Conservation (phyloP, 2,888 invertebrate species). For the Drosophila percnosoma region DNA sequence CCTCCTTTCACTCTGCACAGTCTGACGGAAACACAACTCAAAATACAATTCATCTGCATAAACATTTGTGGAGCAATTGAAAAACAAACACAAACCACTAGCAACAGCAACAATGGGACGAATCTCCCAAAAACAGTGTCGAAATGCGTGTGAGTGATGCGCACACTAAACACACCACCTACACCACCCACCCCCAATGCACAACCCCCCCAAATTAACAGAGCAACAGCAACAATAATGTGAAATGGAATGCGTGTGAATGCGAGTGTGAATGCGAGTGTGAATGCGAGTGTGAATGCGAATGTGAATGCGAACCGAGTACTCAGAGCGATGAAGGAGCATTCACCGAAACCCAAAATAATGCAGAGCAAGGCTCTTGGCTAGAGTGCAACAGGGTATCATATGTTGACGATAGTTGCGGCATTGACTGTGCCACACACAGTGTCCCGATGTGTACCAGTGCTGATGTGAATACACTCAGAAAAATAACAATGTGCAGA, state of each 20-base stretch:
- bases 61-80: constrained; percentile 79
- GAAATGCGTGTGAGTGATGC: constrained; percentile 56
- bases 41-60: constrained; percentile 80
- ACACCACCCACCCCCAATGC: background rate
- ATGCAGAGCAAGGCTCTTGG: constrained; percentile 11
- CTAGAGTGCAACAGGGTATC: constrained; percentile 20
- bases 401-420: constrained; percentile 32
- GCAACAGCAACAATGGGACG: constrained; percentile 28
- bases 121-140: constrained; percentile 42
- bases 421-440: constrained; percentile 45
- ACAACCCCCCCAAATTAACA: constrained; percentile 51
- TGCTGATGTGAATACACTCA: background rate
- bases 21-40: constrained; percentile 74
- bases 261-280: no score
- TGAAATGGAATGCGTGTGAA: background rate
- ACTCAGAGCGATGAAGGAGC: constrained; percentile 18
- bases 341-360: constrained; percentile 56
- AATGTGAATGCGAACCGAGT: constrained; percentile 11
- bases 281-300: background rate
- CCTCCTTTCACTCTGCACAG: constrained; percentile 9
- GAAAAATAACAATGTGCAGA: background rate
- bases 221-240: constrained; percentile 24
- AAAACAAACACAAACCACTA: constrained; percentile 66
- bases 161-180: constrained; percentile 9
- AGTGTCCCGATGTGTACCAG: background rate